phyloP scores from a whole-genome alignment of 2,113 vertebrate genomes.

The Xiphias gladius region DNA sequence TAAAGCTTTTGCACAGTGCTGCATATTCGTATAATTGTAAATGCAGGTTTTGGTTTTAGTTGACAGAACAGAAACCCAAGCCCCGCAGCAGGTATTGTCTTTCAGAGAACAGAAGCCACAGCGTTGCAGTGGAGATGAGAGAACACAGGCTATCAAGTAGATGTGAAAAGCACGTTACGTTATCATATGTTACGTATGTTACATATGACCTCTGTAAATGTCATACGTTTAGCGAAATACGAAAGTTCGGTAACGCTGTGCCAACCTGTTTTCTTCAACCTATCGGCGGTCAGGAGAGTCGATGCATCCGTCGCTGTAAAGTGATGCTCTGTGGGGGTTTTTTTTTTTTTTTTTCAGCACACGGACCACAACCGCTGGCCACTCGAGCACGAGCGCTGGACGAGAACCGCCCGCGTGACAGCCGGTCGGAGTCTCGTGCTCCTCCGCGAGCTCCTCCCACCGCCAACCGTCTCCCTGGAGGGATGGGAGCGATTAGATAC shows the following conservation, averaged over 20 bases:
- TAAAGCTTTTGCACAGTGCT: background rate
- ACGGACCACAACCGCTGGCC: background rate
- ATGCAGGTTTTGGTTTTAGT: background rate
- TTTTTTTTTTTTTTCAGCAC: background rate
- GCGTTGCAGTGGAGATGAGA: no score
- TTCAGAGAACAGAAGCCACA: background rate
- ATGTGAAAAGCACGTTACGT: background rate
- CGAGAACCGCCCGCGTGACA: background rate
- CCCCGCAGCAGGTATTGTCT: background rate
- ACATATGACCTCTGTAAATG: background rate
- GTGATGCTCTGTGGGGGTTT: no score
- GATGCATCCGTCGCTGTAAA: no score
- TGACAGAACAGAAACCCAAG: background rate
- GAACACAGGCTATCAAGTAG: background rate
- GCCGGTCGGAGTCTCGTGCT: background rate
- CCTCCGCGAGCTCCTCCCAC: conserved; percentile 30
- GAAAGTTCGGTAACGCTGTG: no score
- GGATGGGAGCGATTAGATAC: background rate
- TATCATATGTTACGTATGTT: background rate
- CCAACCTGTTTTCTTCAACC: conserved; percentile 17
- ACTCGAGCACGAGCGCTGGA: rapidly evolving
- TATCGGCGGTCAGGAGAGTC: background rate
- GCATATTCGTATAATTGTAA: background rate
- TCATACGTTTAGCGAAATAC: background rate
- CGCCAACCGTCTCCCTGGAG: background rate